Conservation (phyloP, 2,888 invertebrate species). For the Thelaira solivaga region DNA sequence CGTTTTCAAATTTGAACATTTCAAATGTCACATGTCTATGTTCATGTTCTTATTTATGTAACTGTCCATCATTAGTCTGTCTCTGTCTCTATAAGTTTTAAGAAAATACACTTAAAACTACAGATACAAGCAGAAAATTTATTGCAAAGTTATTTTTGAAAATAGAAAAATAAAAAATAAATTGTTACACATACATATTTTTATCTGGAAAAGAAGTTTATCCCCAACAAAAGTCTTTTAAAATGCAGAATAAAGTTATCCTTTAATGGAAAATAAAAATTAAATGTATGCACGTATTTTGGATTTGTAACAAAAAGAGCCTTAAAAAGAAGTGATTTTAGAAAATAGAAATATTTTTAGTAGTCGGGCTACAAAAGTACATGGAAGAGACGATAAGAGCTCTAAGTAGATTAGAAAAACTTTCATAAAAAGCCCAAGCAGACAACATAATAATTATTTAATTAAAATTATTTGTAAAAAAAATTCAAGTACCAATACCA, state of each 20-base stretch:
- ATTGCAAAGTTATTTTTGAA: conserved; percentile 25
- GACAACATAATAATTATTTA: no score
- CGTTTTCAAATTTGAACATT: conserved; percentile 56
- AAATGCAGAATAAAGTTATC: neutral
- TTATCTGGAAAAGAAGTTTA: neutral
- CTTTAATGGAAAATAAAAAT: neutral
- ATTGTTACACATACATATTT: neutral
- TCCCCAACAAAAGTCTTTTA: neutral
- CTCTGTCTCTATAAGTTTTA: conserved; percentile 48
- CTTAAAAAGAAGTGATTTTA: no score
- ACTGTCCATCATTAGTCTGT: conserved; percentile 60
- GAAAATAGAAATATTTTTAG: no score
- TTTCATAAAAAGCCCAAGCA: no score
- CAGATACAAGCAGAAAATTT: conserved; percentile 34
- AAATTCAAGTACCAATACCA: no score
- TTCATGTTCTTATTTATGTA: conserved; percentile 60
- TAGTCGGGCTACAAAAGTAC: no score
- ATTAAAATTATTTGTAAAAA: no score
- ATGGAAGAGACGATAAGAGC: no score
- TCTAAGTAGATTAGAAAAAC: no score
- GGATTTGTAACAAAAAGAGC: no score
- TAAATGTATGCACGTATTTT: no score
- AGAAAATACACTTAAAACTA: conserved; percentile 38
- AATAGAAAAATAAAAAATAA: no score
- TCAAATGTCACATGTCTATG: conserved; percentile 61